These are phyloP conservation scores for Dromococcyx pavoninus DNA, from an alignment of 2,797 vertebrate species.

Conservation along the genomic window DNA sequence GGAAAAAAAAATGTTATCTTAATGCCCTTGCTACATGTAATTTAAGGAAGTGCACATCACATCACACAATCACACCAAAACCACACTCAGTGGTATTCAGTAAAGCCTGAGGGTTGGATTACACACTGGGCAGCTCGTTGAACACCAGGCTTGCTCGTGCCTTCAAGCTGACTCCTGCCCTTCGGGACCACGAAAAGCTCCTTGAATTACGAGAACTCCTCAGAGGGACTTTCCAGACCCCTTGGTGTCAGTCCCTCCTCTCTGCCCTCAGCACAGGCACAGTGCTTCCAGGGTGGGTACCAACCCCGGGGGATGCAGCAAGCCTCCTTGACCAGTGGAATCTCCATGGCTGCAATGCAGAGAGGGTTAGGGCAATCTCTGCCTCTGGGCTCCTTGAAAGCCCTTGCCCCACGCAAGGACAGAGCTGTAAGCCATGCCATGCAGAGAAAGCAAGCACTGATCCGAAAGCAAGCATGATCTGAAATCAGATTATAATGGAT, in stretches of 20 bases:
- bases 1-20: not conserved
- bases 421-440: not conserved
- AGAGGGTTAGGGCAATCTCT: not conserved
- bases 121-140: not conserved
- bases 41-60: not conserved
- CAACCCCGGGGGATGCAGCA: not conserved
- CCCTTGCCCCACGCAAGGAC: not conserved
- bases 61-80: not conserved
- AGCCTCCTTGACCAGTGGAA: accelerated
- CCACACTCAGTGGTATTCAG: accelerated
- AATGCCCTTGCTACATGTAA: not conserved
- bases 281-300: not conserved
- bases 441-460: not conserved
- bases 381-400: accelerated
- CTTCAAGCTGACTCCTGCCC: not conserved
- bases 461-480: not conserved
- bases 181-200: accelerated
- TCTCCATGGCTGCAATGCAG: not conserved
- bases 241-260: accelerated
- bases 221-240: not conserved
- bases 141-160: not conserved
- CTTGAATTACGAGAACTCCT: not conserved
- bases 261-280: not conserved
- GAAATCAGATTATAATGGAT: not conserved
- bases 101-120: not conserved